Evolutionary conservation across 2,888 invertebrate species (phyloP).

Genomic region (Caenorhabditis plicata): DNA sequence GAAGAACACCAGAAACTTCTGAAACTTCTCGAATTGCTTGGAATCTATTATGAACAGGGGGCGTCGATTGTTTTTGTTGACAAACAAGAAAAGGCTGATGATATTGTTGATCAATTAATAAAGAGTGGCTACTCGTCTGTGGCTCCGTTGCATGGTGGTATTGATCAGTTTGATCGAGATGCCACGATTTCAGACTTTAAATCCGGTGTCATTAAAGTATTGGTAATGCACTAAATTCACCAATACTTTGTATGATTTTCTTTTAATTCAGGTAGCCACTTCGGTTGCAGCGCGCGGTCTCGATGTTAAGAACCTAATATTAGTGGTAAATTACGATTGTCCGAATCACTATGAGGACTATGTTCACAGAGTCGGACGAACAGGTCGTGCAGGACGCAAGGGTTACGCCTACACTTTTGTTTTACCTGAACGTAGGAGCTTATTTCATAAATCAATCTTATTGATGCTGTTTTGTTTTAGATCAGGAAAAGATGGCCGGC

Average conservation of each 20-base stretch:
- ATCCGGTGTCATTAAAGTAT: constrained; percentile 83
- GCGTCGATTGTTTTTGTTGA: constrained; percentile 96
- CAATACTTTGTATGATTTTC: not conserved
- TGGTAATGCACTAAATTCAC: constrained; percentile 70
- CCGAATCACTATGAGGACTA: constrained; percentile 99
- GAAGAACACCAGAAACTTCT: constrained; percentile 97
- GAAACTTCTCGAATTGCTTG: constrained; percentile 90
- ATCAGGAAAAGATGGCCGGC: constrained; percentile 86
- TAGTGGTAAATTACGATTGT: constrained; percentile 97
- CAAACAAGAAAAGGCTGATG: constrained; percentile 76
- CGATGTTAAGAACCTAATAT: constrained; percentile 95
- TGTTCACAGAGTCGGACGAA: constrained; percentile 79
- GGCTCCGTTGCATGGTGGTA: constrained; percentile 95
- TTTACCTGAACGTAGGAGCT: constrained; percentile 74
- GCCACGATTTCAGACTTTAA: constrained; percentile 97
- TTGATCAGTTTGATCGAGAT: constrained; percentile 98
- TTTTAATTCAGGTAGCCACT: constrained; percentile 76
- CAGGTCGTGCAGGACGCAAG: constrained; percentile 81
- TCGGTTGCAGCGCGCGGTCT: constrained; percentile 96
- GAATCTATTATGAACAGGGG: constrained; percentile 70
- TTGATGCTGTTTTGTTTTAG: constrained; percentile 25
- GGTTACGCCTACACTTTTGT: constrained; percentile 96
- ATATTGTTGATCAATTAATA: constrained; percentile 86
- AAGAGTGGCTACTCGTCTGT: constrained; percentile 87
- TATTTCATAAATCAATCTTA: not conserved